Evolutionary conservation across 2,888 invertebrate genomes (phyloP).

Genomic region (Crioceris asparagi): DNA sequence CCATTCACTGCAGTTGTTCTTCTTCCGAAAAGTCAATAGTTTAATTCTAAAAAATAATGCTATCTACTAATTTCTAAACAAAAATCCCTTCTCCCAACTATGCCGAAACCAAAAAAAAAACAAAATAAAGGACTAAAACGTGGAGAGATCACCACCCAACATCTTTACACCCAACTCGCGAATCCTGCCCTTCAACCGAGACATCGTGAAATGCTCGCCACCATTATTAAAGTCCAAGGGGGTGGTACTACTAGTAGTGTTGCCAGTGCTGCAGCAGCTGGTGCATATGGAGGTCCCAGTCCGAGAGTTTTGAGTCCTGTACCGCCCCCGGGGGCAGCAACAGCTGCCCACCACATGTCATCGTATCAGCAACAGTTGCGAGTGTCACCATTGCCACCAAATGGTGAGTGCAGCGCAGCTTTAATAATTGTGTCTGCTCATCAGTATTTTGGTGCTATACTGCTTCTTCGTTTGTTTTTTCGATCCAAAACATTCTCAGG

Average conservation of each 20-base stretch:
- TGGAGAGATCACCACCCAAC: constrained; percentile 66
- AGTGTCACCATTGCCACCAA: constrained; percentile 52
- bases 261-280: no score
- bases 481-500: no score
- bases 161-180: constrained; percentile 63
- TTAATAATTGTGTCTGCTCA: no score
- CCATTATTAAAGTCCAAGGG: constrained; percentile 49
- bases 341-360: constrained; percentile 33
- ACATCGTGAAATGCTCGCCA: constrained; percentile 59
- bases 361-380: constrained; percentile 41
- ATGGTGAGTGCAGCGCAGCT: no score
- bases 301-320: constrained; percentile 33
- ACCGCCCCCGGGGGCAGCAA: constrained; percentile 34
- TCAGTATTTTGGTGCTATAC: no score
- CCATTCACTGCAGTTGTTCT: no score
- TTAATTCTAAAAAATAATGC: no score
- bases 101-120: no score
- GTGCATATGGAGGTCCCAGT: constrained; percentile 31
- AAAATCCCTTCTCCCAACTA: no score
- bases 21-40: no score
- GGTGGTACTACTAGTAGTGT: constrained; percentile 5
- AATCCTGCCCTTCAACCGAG: constrained; percentile 65
- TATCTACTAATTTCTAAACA: no score
- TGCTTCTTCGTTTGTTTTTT: no score
- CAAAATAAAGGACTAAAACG: constrained; percentile 52